Evolutionary conservation across 2,797 vertebrate species (phyloP).

Genomic region (Pelodytes ibericus): DNA sequence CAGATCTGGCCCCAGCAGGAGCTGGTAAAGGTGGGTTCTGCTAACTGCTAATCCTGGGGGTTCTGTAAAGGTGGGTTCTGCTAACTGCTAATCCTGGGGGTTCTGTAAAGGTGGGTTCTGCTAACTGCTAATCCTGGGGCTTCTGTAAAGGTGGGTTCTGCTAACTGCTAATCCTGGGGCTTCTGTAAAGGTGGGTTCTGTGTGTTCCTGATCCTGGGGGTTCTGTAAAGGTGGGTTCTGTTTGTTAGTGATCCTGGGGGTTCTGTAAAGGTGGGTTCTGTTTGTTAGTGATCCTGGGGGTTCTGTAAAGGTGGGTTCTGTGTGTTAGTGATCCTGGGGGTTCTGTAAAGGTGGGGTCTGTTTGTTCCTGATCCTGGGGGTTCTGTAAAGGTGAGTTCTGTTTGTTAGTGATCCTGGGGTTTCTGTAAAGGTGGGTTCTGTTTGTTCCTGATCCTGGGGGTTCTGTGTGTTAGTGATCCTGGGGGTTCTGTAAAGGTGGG

Average conservation of each 20-base stretch:
- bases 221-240: neutral
- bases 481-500: neutral
- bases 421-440: neutral
- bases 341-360: neutral
- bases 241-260: neutral
- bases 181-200: neutral
- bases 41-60: neutral
- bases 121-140: neutral
- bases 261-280: no score
- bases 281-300: neutral
- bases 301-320: neutral
- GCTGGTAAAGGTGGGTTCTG: constrained; percentile 90
- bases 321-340: neutral
- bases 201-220: neutral
- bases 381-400: no score
- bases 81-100: neutral
- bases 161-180: neutral
- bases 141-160: no score
- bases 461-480: no score
- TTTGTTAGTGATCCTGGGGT: neutral
- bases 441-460: no score
- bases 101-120: neutral
- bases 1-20: constrained; percentile 98
- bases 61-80: no score
- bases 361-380: neutral